Base-by-base conservation (phyloP, 2,888 invertebrate species). In the Drosophila subsilvestris region DNA sequence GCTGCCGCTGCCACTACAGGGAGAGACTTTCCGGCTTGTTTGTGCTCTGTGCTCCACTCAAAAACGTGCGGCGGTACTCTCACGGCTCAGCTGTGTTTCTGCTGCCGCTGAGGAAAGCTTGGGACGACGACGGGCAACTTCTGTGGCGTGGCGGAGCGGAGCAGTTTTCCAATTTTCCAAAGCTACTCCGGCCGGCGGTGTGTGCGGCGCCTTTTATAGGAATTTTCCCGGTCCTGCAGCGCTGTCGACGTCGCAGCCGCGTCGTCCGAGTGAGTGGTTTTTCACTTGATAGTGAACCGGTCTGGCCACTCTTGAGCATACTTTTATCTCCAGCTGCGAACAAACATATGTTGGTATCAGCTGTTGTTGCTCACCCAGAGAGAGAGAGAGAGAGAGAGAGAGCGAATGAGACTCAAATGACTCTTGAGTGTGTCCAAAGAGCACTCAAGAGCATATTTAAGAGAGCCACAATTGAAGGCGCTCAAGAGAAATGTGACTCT, bases 121-220 rank as follows among this genome's bases (percentile, higher is more conserved):
- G 49, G 29, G 50, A 50, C 32, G 43, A 61, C 59, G 45, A 61
- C 59, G 45, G 45, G 56, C 73, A 65, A 73, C 74, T 66, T 66
- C 68, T 60, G 57, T 67, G 60, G 62, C 60, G 51, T 59, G 50
- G 80, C 73, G 75, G 76, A 80, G 80, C 81, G 80, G 86, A 68
- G 68, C 69, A 60, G 62, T 84, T 80, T 80, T 80, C 63, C 78
- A 78, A 81, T 91, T 90, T 90, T 91, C 86, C 89, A 90, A 91
- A 90, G 90, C 91, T 90, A 92, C 91, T 90, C 89, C 91, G 91
- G 91, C 92, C 91, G 91, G 91, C 90, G 80, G 79, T 84, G 79
- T 78, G 79, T 61, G 79, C 71, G 50, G 57, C 84, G 75, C 85
- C 86, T 86, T 91, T 91, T 91, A 91, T 91, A 91, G 86, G 59